Evolutionary conservation across 2,888 invertebrate genomes (phyloP), one percentile per base, ranked within the genome.

Genomic region (Metallyticus violacea): DNA sequence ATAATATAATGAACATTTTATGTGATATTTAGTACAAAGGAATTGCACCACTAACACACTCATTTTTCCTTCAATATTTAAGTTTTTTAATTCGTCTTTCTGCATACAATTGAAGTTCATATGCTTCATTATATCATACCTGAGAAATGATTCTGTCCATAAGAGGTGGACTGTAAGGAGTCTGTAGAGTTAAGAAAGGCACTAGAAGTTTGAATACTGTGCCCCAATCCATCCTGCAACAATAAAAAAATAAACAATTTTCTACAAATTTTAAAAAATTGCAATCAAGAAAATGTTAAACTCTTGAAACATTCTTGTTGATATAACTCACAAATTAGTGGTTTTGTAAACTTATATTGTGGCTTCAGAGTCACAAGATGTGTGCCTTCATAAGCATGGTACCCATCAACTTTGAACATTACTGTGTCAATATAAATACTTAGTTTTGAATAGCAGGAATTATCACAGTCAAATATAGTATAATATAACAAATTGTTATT

Each of bases 61-160:
- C 76, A 62, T 62, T 9, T 15, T 62, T 62, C n/a, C n/a, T n/a
- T n/a, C n/a, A n/a, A n/a, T n/a, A 62, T 15, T 3, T 1, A 62
- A 62, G 40, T 62, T 62, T 15, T 62, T 15, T 6, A 29, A 6
- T 29, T 6, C 6, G 29, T 6, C 3, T 29, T 29, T 29, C 29
- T 6, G 29, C 26, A 62, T 62, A 62, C 7, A 78, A 0, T 6
- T 7, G 7, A 25, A 7, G 7, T 78, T 78, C 1, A 5, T 7
- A 25, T 2, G 5, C n/a, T 78, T 78, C 7, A 26, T 26, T 7
- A 2, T 26, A 26, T 26, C 88, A 78, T 26, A 89, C 89, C 89
- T 88, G 89, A 89, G 86, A 88, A 89, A 87, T 88, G 88, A 40
- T 85, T 88, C 78, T 88, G 88, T 77, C 85, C 87, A 85, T 86